phyloP scores from a whole-genome alignment of 2,113 vertebrate genomes.

The Psephotus haematonotus region DNA sequence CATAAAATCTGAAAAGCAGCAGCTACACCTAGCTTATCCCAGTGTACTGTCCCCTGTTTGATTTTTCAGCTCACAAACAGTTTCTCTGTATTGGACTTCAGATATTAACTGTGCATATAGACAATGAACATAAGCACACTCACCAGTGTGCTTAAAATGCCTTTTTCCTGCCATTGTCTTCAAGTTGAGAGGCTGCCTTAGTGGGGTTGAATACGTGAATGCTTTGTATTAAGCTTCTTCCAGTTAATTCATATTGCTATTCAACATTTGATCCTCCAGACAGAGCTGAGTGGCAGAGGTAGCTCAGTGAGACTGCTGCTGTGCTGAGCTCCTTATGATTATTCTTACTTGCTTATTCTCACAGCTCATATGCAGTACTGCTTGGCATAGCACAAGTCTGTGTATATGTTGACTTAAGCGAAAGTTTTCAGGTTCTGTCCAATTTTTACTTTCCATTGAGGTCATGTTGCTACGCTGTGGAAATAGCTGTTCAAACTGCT shows the following conservation, averaged over 20 bases:
- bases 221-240: not conserved
- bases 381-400: not conserved
- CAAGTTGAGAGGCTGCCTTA: not conserved
- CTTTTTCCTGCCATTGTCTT: not conserved
- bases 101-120: not conserved
- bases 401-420: not conserved
- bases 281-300: not conserved
- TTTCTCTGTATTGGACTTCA: not conserved
- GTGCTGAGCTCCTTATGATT: not conserved
- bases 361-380: not conserved
- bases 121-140: not conserved
- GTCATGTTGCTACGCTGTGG: not conserved
- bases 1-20: not conserved
- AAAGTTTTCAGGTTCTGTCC: not conserved
- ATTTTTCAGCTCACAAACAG: not conserved
- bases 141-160: not conserved
- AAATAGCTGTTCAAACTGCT: not conserved
- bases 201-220: not conserved
- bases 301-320: not conserved
- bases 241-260: not conserved
- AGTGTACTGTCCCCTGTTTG: not conserved
- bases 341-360: not conserved
- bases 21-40: not conserved
- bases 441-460: not conserved
- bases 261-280: not conserved